Evolutionary conservation across 2,113 vertebrate species (phyloP).

Genomic region (Coryphaenoides rupestris): DNA sequence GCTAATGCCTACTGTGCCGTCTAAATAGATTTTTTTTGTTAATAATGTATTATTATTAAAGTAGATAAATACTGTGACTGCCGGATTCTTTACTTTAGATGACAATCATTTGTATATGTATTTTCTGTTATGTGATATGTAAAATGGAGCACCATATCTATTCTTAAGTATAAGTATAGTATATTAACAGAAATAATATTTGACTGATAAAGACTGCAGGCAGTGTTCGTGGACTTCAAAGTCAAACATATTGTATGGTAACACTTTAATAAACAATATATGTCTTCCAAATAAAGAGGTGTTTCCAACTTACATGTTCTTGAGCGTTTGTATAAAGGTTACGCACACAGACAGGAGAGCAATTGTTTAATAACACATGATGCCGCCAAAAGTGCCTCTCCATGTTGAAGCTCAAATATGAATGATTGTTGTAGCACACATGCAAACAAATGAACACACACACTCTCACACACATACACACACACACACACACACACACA

Average conservation of each 20-base stretch:
- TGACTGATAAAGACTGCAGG: slow-evolving; percentile 68
- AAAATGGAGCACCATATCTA: slow-evolving; percentile 46
- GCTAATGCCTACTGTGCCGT: slow-evolving; percentile 33
- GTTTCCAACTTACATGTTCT: slow-evolving; percentile 24
- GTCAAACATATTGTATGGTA: slow-evolving; percentile 49
- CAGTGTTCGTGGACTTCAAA: slow-evolving; percentile 64
- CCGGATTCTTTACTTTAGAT: slow-evolving; percentile 54
- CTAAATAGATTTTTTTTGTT: slow-evolving; percentile 39
- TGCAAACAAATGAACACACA: not conserved
- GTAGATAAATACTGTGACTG: slow-evolving; percentile 72
- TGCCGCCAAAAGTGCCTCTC: slow-evolving; percentile 14
- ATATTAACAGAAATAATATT: slow-evolving; percentile 36
- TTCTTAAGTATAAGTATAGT: slow-evolving; percentile 51
- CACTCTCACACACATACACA: not conserved
- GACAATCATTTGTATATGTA: slow-evolving; percentile 57
- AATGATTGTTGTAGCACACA: slow-evolving; percentile 34
- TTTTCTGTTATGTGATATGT: slow-evolving; percentile 53
- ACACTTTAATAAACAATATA: slow-evolving; percentile 45
- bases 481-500: too few species aligned
- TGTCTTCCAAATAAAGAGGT: slow-evolving; percentile 60
- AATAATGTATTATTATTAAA: slow-evolving; percentile 54
- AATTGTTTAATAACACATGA: not conserved
- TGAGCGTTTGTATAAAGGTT: not conserved
- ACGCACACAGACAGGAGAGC: not conserved
- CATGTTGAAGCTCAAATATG: slow-evolving; percentile 33